Conservation (phyloP, 2,797 vertebrate species). For the Characodon lateralis region DNA sequence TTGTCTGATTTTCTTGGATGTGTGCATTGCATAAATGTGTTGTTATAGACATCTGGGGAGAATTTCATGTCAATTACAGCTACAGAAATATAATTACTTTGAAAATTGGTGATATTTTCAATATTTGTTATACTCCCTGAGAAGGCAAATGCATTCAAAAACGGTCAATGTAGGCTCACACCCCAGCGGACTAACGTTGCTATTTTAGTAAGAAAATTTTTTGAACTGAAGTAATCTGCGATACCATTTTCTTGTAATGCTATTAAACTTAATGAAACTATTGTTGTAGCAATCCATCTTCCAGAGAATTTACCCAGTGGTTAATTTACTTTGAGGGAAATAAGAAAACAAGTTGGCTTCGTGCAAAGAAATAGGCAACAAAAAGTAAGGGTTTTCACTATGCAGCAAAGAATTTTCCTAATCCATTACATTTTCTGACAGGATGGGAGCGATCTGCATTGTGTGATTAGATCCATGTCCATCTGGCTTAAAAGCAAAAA, state of each 20-base stretch:
- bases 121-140: no score
- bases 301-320: background rate
- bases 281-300: background rate
- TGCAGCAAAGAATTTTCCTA: background rate
- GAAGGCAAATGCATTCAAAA: background rate
- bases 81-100: no score
- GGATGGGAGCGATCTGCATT: background rate
- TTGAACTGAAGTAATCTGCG: background rate
- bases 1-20: background rate
- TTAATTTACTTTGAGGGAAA: background rate
- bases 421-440: background rate
- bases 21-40: background rate
- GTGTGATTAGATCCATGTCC: background rate
- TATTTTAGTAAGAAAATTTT: background rate
- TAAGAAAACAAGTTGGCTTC: background rate
- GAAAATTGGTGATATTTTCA: no score
- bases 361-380: background rate
- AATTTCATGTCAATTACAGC: background rate
- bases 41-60: background rate
- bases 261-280: background rate
- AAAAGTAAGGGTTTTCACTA: background rate
- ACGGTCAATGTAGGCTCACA: background rate
- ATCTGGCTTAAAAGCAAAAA: conserved; percentile 18
- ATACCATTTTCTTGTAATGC: background rate
- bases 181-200: background rate